Evolutionary conservation across 1,140 invertebrate genomes (phyloP), one percentile per base, ranked within the genome.

Genomic region (Platorchestia sp.): DNA sequence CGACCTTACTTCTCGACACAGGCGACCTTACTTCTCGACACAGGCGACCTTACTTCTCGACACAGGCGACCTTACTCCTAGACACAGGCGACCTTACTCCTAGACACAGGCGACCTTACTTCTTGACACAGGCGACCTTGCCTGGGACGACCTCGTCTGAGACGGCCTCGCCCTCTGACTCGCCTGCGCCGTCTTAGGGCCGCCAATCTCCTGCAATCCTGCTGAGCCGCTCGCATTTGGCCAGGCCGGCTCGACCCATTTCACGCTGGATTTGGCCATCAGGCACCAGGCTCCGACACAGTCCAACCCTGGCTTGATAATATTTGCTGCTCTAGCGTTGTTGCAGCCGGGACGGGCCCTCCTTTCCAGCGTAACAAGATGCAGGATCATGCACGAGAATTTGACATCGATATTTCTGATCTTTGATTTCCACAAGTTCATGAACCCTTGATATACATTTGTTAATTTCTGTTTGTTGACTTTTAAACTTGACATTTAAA

Each of bases 231-330:
- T 75, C 59, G 59, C 59, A 75, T 75, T 75, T 75, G 59, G 59
- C 59, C 59, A 10, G 59, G 10, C 59, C 36, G 59, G 59, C 59
- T 75, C 59, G 59, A 75, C 59, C 59, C 59, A 75, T 75, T 75
- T 75, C 59, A 75, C 59, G 59, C 59, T 75, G 59, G 59, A 75
- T 75, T 75, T 75, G 59, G 59, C 59, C 59, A 75, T 75, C 59
- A 75, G 59, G 59, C 59, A 75, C 59, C 59, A 75, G 59, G 59
- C 59, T 75, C 59, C 59, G 36, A 75, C 59, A 75, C 59, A 75
- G 59, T 75, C 59, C 59, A 10, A 75, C 59, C 27, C 27, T 19
- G 59, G 59, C 59, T 75, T 36, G 14, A 75, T 75, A 75, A 75
- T 75, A 75, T 75, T 75, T 75, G 59, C 59, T 75, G 59, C 59